Evolutionary conservation across 1,140 invertebrate species (phyloP), one percentile per base, ranked within the genome.

Genomic region (Drosophila triauraria): DNA sequence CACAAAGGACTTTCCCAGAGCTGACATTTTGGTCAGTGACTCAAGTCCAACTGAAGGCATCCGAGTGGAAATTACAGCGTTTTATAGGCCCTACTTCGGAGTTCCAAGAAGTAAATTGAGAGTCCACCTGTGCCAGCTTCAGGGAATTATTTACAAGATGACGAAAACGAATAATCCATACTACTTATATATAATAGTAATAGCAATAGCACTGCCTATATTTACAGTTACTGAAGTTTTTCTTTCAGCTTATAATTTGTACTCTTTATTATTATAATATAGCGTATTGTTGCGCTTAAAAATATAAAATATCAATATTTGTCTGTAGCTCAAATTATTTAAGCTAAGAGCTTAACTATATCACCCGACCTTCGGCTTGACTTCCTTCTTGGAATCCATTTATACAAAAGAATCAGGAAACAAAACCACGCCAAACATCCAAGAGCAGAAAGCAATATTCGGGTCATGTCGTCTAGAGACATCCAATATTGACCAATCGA

Each of bases 1-100:
- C 12, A 67, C 47, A n/a, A 74, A 80, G 2, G 71, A 57, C 58
- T 72, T 86, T 0, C 50, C 71, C n/a, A 79, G 27, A 5, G 60
- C 12, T 3, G 40, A 27, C 70, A 78, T 58, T n/a, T 32, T 46
- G 5, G 1, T 12, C 40, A 48, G 48, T 6, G 5, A 13, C 10
- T 44, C 7, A 5, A n/a, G 1, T 5, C 4, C 10, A 13, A 74
- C 74, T 76, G 43, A 76, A 17, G 53, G 43, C 35, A 0, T 9
- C 25, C 12, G 3, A n/a, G n/a, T 10, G 3, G 2, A 20, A 15
- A 9, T 10, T 8, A 0, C 7, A 27, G 8, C 35, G 20, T 57
- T 75, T 63, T 75, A 75, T 75, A 57, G 47, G 8, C 20, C 13
- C 5, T 3, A 15, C n/a, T 5, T 7, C 1, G 10, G 40, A 42